Base-by-base conservation (phyloP, 2,797 vertebrate genomes). In the Eidolon dupreanum region DNA sequence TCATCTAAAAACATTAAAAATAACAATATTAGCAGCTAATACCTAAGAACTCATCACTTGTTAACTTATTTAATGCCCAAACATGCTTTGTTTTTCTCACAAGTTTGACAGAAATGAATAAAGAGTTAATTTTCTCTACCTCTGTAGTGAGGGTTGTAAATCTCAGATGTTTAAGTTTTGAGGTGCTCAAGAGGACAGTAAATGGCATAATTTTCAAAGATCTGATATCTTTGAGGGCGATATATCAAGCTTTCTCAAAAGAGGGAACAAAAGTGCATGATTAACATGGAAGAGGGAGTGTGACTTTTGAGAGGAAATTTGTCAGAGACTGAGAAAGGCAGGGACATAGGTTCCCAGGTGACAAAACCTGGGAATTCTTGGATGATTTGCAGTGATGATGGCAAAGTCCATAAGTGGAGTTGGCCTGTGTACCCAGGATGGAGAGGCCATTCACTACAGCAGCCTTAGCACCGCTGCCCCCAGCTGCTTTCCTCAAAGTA, bases 341-440 rank as follows among this genome's bases (percentile, higher is more conserved):
- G 10, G 4, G 24, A 0, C 41, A 24, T 46, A 28, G 3, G 3
- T 51, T 68, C 20, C 71, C 36, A 41, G 22, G 19, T 43, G 71
- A 55, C 8, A 79, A 46, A 53, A 46, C 20, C 8, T 79, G 43
- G 13, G 10, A 59, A 61, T 5, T 24, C 20, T 36, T 28, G 31
- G 8, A 61, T n/a, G 12, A 31, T 89, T 57, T 75, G 36, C 51
- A 38, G 46, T 57, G 59, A 12, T 12, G 12, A 15, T 9, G 12
- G 19, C 15, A 66, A 36, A 49, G 0, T 6, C 15, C 1, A 0
- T 10, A 19, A 9, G 15, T 20, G 2, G 70, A 43, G 24, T 71
- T 61, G 9, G 17, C 43, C 12, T 51, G 1, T 53, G 46, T 5
- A 41, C 6, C 16, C 15, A 20, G 16, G 49, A 22, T 38, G 8